Conservation (phyloP, 2,888 invertebrate genomes). For the Antheraea assamensis region DNA sequence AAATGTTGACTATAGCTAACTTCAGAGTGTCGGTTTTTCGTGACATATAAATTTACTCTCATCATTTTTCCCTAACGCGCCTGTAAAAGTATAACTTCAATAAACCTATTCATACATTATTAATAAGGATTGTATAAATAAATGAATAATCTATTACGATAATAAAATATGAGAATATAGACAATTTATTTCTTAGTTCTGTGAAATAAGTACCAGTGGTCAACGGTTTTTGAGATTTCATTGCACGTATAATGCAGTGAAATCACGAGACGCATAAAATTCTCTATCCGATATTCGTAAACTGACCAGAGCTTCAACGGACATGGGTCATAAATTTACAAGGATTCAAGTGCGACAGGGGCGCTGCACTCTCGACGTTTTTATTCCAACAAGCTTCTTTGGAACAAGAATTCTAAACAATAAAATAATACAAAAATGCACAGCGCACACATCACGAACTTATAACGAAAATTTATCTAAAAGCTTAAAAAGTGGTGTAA, state of each 20-base stretch:
- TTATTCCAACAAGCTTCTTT: constrained; percentile 60
- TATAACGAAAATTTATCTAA: neutral
- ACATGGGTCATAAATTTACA: constrained; percentile 72
- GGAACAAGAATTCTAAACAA: constrained; percentile 28
- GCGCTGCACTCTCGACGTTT: constrained; percentile 69
- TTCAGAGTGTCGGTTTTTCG: too few species aligned
- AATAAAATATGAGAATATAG: neutral
- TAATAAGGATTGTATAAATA: neutral
- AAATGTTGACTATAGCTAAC: too few species aligned
- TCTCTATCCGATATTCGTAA: constrained; percentile 59
- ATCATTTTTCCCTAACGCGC: too few species aligned
- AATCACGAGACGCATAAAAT: constrained; percentile 54
- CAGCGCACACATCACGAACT: neutral
- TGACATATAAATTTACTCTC: too few species aligned
- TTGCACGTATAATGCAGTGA: constrained; percentile 29
- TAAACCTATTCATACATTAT: neutral
- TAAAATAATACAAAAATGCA: constrained; percentile 17
- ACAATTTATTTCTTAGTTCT: neutral
- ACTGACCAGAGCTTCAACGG: constrained; percentile 64
- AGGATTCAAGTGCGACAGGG: constrained; percentile 72
- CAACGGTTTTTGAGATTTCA: neutral
- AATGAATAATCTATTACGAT: neutral
- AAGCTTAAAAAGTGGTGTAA: neutral
- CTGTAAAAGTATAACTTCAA: too few species aligned
- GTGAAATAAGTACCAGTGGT: neutral